phyloP scores from a whole-genome alignment of 1,140 invertebrate genomes.

The Hylaeus anthracinus region DNA sequence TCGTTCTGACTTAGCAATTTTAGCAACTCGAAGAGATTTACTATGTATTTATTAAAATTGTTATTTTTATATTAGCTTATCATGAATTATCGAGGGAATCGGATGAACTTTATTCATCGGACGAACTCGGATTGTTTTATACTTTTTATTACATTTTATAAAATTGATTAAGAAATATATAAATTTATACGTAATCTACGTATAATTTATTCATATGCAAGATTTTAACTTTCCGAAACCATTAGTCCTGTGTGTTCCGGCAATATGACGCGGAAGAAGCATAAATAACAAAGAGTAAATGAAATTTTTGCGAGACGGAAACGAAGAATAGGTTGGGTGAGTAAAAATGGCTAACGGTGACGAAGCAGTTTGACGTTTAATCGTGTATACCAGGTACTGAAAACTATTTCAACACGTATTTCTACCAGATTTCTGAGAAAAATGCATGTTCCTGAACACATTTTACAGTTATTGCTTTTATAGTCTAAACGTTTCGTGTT shows the following conservation, averaged over 20 bases:
- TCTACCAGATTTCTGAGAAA: background rate
- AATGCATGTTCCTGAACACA: background rate
- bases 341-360: background rate
- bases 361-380: background rate
- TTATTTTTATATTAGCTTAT: slow-evolving; percentile 2
- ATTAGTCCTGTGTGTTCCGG: background rate
- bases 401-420: background rate
- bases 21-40: too few species aligned
- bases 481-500: background rate
- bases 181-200: background rate
- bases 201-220: background rate
- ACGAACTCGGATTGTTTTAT: background rate
- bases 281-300: background rate
- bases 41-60: background rate
- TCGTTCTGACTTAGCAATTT: too few species aligned
- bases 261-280: background rate
- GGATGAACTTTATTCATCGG: background rate
- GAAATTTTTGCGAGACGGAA: background rate
- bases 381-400: background rate
- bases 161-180: slow-evolving; percentile 24
- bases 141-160: slow-evolving; percentile 21
- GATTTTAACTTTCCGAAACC: background rate
- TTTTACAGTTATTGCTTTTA: background rate
- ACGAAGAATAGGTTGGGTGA: background rate
- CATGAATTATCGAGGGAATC: background rate